A percentile compares a stretch with the other conserved stretches of the same genome.
Conservation (phyloP, 2,113 vertebrate genomes). For the Origma solitaria region DNA sequence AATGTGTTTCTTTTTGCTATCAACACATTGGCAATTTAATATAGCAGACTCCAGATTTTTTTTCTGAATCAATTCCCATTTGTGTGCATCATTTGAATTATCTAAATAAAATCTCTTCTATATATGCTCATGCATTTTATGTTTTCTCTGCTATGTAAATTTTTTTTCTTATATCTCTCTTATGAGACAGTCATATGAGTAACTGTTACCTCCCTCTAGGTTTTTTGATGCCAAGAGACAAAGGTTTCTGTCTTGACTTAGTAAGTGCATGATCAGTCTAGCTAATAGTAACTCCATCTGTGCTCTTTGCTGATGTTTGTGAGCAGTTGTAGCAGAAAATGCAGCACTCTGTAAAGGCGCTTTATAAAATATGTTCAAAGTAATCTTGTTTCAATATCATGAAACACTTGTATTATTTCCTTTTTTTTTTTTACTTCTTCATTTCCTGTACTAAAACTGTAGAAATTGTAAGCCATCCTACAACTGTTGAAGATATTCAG, state of each 20-base stretch:
- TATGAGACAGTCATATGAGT: background rate
- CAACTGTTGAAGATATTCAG: background rate
- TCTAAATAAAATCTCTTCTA: background rate
- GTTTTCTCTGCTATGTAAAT: background rate
- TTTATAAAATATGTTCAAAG: background rate
- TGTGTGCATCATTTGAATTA: background rate
- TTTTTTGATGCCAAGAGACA: background rate
- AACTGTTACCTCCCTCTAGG: background rate
- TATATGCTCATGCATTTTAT: background rate
- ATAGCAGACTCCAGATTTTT: background rate
- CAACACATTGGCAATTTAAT: background rate
- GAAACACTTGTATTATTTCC: background rate
- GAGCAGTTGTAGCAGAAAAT: background rate
- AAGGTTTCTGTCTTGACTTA: background rate
- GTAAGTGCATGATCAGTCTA: background rate
- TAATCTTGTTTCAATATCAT: background rate
- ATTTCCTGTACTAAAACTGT: background rate
- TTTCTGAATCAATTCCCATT: background rate
- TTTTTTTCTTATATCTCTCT: background rate
- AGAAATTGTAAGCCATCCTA: background rate
- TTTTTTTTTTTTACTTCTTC: background rate
- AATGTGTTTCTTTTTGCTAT: background rate
- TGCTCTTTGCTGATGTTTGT: background rate
- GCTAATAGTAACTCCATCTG: background rate
- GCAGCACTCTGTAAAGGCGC: background rate